Evolutionary conservation across 2,797 vertebrate genomes (phyloP), one percentile per base, ranked within the genome.

Genomic region (Coilia nasus): DNA sequence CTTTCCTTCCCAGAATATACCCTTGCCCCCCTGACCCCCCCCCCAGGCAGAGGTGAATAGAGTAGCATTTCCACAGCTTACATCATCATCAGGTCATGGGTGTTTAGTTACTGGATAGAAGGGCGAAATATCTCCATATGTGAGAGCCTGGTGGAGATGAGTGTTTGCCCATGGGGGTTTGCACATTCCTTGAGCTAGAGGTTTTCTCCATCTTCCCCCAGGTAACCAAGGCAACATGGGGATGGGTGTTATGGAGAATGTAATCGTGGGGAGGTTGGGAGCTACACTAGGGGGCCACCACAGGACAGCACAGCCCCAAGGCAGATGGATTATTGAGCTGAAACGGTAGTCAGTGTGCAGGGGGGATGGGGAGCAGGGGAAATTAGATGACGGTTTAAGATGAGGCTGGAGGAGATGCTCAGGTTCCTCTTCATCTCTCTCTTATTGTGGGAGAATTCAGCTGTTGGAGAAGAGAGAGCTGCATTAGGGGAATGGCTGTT

Each of bases 251-350:
- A 81, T 85, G 21, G 71, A 19, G 85, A 90, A 84, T 83, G 75
- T 84, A 87, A 88, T 88, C 71, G 87, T 85, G 86, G 88, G 57
- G 21, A 41, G 47, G n/a, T 75, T n/a, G 80, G 80, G 60, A 41
- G 83, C 86, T 82, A 82, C n/a, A 17, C 19, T 85, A 60, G 71
- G 88, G 9, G 15, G 0, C 81, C 59, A 83, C 28, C 59, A 57
- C 82, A 57, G 25, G 2, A 10, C 85, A 83, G 86, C 82, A 81
- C 6, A 44, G 35, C 82, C 82, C 75, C 4, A 35, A 6, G 93
- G 90, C 88, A 89, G 91, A 94, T 87, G 91, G 92, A 94, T 93
- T 90, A 89, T 84, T 64, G 85, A 46, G 87, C 81, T 60, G 35
- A 84, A 80, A 87, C 85, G 86, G 89, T 88, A 87, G 60, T 86